Evolutionary conservation across 2,888 invertebrate species (phyloP), one percentile per base, ranked within the genome.

Genomic region (Odiellus spinosus): DNA sequence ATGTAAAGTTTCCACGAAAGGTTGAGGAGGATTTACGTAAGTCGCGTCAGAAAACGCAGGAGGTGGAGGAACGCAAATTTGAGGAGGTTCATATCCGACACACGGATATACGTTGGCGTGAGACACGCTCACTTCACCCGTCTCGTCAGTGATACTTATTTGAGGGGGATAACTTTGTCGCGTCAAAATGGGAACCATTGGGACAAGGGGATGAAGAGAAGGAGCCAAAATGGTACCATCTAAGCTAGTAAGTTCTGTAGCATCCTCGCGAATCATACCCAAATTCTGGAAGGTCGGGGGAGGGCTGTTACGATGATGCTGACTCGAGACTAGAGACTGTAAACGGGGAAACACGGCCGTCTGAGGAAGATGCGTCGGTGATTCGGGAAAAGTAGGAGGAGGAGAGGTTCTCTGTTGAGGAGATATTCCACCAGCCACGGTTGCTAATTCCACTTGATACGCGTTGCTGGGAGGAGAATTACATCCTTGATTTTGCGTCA

Each of bases 111-210:
- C 8, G 18, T 3, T 38, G 10, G 14, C 14, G 18, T 11, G 38
- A 14, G 48, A 46, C 18, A 52, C 53, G 12, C 49, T 65, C 50
- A 67, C 65, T 53, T 65, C 66, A 46, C 90, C 90, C 45, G 83
- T 73, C 45, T 88, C 87, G 63, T 91, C 90, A 0, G 91, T 91
- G 10, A 91, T 74, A 57, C 86, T 88, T 51, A 91, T 91, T 65
- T 87, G 87, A 0, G 91, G 88, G 63, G 61, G 47, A 26, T 26
- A 26, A 26, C 26, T 26, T 39, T 46, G 48, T 39, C 47, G 40
- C 42, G 47, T 38, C 26, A 26, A 26, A 8, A 8, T 6, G 4
- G 26, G 26, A 26, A 26, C 4, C 4, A 26, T 26, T 4, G 26
- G 26, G 4, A 2, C 15, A 10, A 38, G 8, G 8, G 38, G n/a